Conservation (phyloP, 2,113 vertebrate species). For the Leptocoma aspasia region DNA sequence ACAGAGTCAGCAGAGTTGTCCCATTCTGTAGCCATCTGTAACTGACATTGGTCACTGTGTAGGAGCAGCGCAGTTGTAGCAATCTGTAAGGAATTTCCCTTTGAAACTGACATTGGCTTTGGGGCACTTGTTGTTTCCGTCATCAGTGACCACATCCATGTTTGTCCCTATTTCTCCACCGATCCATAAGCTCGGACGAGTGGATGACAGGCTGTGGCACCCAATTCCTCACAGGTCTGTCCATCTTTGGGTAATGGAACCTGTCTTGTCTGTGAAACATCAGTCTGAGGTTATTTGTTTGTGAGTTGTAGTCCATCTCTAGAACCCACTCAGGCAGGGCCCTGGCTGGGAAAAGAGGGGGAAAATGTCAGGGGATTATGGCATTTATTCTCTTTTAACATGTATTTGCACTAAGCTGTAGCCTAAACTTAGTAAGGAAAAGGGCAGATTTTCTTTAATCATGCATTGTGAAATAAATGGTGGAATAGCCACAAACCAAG, state of each 20-base stretch:
- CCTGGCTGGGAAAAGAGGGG: not conserved
- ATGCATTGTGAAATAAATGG: not conserved
- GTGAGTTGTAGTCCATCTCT: not conserved
- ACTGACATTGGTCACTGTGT: not conserved
- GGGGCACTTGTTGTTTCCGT: not conserved
- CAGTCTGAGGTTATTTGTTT: not conserved
- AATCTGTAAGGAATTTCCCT: not conserved
- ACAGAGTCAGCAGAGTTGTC: not conserved
- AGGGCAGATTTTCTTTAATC: not conserved
- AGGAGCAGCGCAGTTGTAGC: not conserved
- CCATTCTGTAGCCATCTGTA: not conserved
- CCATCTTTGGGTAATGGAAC: not conserved
- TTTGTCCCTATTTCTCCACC: too few relatives aligned
- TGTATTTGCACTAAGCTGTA: not conserved
- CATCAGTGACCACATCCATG: not conserved
- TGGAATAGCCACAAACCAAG: not conserved
- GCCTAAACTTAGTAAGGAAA: not conserved
- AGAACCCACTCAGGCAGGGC: not conserved
- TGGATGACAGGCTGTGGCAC: not conserved
- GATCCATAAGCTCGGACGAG: too few relatives aligned
- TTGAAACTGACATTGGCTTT: not conserved
- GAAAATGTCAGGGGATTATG: not conserved
- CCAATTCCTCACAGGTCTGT: not conserved
- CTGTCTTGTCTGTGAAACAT: not conserved
- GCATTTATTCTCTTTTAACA: not conserved